Evolutionary conservation across 37 sponge, comb jelly and placozoan species (phyloP), one percentile per base, ranked within the genome.

Genomic region (Hormiphora californensis): DNA sequence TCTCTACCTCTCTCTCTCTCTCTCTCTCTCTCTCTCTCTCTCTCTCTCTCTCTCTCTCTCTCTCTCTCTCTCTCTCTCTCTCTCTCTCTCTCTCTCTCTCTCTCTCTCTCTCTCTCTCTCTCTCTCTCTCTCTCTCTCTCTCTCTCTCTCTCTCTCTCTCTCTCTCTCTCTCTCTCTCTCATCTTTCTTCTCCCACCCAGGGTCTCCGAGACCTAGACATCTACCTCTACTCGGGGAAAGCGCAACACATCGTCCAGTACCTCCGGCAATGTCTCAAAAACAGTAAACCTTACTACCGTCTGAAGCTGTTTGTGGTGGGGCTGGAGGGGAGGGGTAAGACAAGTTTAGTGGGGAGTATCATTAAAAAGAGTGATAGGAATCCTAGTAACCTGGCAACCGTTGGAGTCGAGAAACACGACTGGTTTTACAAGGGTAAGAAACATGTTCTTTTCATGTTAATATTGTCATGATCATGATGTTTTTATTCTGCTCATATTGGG

Each of bases 281-380:
- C 67, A 65, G 67, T 38, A 25, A 28, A 25, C 35, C 67, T 32
- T 38, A 65, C 35, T 65, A 32, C 37, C 21, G 67, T 9, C 32
- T 65, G 9, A 65, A 65, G 37, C 67, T 65, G 67, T 65, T 65
- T 32, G 67, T 65, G 67, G 67, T 65, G 67, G 67, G 67, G 4
- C 35, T 65, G 67, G 67, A 65, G 37, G 67, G 3, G 3, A 25
- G 67, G 28, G 67, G 67, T 11, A 65, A 65, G 67, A 65, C 67
- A 8, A 65, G 67, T 65, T 19, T 65, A 7, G 32, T 35, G 11
- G 32, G 38, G 3, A 38, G 38, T 32, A 65, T 65, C 67, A 65
- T 65, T 28, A 65, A 28, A 19, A 25, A 34, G 28, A 35, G 3
- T 4, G 35, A 19, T 35, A 38, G 35, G 4, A 65, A 33, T 35